These are phyloP conservation scores for Thymelicus sylvestris DNA, from an alignment of 2,888 invertebrate species.

Conservation along the genomic window DNA sequence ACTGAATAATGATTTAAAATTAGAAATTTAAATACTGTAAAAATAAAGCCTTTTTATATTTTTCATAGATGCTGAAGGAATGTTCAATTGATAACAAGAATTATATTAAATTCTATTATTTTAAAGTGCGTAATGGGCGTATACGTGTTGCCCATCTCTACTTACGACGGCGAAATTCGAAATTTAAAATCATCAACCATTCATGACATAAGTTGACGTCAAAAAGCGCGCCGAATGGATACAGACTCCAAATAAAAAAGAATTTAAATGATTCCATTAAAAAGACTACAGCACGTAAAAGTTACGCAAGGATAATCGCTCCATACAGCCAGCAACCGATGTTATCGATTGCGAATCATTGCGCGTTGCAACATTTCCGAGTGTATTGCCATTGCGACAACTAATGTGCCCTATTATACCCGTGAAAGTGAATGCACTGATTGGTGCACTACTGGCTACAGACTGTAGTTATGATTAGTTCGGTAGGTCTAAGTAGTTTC, in stretches of 20 bases:
- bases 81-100: too few relatives aligned
- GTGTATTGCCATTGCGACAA: slow-evolving; percentile 35
- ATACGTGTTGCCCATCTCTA: too few relatives aligned
- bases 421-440: slow-evolving; percentile 27
- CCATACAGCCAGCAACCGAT: slow-evolving; percentile 32
- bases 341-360: slow-evolving; percentile 44
- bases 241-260: slow-evolving; percentile 2
- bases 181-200: too few relatives aligned
- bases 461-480: background rate
- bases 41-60: too few relatives aligned
- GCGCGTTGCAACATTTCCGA: slow-evolving; percentile 42
- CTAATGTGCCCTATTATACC: slow-evolving; percentile 32
- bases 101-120: too few relatives aligned
- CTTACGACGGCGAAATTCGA: too few relatives aligned
- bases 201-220: too few relatives aligned
- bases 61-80: too few relatives aligned
- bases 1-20: too few relatives aligned
- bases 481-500: background rate
- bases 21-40: too few relatives aligned
- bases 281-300: slow-evolving; percentile 5
- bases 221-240: slow-evolving; percentile 6
- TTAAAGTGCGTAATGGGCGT: too few relatives aligned
- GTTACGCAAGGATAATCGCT: slow-evolving; percentile 34
- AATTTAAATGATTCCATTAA: slow-evolving; percentile 6
- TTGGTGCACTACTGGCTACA: slow-evolving; percentile 6